Conservation (phyloP, 2,797 vertebrate genomes). For the Aythya fuligula region DNA sequence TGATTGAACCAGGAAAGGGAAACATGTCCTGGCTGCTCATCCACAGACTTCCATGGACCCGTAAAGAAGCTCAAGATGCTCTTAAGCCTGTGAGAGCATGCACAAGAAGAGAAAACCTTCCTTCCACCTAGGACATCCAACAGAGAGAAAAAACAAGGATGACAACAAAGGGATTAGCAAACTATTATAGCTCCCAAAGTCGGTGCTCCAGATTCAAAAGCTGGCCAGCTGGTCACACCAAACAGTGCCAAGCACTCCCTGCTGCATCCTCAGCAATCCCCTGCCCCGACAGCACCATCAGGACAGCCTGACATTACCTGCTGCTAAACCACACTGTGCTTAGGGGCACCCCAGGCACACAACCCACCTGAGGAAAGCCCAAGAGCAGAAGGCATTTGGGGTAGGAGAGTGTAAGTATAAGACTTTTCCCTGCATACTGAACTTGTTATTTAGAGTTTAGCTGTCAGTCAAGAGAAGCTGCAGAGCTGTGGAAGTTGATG, state of each 20-base stretch:
- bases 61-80: fast-evolving
- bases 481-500: background rate
- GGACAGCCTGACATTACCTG: background rate
- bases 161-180: background rate
- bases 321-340: fast-evolving
- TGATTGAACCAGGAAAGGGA: background rate
- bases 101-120: background rate
- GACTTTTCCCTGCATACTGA: background rate
- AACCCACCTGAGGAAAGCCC: fast-evolving
- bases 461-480: background rate
- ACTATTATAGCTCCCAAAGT: background rate
- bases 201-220: background rate
- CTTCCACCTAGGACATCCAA: background rate
- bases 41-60: background rate
- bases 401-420: background rate
- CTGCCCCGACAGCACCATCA: fast-evolving
- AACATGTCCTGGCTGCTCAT: background rate
- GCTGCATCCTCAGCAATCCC: fast-evolving
- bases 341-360: fast-evolving
- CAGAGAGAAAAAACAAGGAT: background rate
- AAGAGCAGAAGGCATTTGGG: background rate
- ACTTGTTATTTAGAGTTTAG: background rate
- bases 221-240: background rate
- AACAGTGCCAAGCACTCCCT: background rate
- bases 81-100: background rate